These are phyloP conservation scores for Papilio xuthus DNA, from an alignment of 1,140 invertebrate species.

Conservation along the genomic window DNA sequence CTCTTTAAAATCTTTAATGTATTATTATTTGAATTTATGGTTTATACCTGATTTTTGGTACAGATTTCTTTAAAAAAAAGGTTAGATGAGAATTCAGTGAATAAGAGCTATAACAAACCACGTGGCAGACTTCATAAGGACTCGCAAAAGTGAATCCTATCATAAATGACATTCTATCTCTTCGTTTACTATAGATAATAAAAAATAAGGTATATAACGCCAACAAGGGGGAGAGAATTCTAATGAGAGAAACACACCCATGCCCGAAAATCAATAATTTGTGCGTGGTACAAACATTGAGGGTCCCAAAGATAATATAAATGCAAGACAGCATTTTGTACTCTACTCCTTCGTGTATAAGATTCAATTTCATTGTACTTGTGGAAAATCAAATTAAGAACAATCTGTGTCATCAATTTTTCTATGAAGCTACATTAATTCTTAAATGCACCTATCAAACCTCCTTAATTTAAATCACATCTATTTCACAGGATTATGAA, in stretches of 20 bases:
- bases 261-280: conserved; percentile 24
- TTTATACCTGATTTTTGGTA: too few relatives aligned
- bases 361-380: background rate
- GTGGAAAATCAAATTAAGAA: background rate
- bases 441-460: background rate
- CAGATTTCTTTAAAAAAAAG: too few relatives aligned
- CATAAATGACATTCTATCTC: background rate
- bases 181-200: background rate
- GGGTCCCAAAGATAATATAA: background rate
- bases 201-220: background rate
- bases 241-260: conserved; percentile 15
- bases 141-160: too few relatives aligned
- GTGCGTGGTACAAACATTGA: conserved; percentile 20
- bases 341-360: background rate
- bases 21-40: too few relatives aligned
- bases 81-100: too few relatives aligned
- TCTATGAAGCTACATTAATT: background rate
- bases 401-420: background rate
- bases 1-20: too few relatives aligned
- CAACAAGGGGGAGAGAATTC: background rate
- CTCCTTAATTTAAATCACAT: background rate
- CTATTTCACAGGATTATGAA: background rate
- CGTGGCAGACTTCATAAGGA: too few relatives aligned
- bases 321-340: background rate
- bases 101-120: too few relatives aligned